phyloP scores from a whole-genome alignment of 2,888 invertebrate species.

The Melolontha melolontha region DNA sequence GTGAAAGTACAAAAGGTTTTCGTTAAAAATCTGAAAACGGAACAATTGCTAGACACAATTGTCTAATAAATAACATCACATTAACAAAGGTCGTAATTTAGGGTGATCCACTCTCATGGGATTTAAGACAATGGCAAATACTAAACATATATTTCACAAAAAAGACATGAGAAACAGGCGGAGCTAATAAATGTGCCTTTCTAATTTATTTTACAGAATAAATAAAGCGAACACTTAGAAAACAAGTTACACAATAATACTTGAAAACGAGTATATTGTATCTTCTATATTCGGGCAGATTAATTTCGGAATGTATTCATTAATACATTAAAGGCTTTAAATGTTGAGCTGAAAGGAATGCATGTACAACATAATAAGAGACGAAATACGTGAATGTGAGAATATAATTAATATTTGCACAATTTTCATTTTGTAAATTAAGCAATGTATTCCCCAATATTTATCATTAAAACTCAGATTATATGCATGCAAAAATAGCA shows the following conservation, averaged over 20 bases:
- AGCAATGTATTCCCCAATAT: too few species aligned
- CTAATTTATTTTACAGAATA: slow-evolving; percentile 33
- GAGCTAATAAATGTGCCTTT: slow-evolving; percentile 23
- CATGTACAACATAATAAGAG: too few species aligned
- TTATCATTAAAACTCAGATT: too few species aligned
- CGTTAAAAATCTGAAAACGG: slow-evolving; percentile 26
- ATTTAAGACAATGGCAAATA: slow-evolving; percentile 38
- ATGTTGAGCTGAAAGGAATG: too few species aligned
- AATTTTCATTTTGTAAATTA: too few species aligned
- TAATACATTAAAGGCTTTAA: too few species aligned
- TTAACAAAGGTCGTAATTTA: slow-evolving; percentile 38
- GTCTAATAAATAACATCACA: slow-evolving; percentile 37
- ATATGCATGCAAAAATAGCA: too few species aligned
- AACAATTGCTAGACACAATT: slow-evolving; percentile 30
- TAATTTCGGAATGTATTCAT: too few species aligned
- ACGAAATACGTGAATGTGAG: too few species aligned
- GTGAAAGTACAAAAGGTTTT: slow-evolving; percentile 3
- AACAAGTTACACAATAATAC: background rate
- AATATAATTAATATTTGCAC: too few species aligned
- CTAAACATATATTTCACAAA: slow-evolving; percentile 39
- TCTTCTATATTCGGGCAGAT: too few species aligned
- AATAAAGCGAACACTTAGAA: slow-evolving; percentile 19
- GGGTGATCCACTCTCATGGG: slow-evolving; percentile 37
- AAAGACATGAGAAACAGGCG: slow-evolving; percentile 24
- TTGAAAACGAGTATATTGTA: background rate